Base-by-base conservation (phyloP, 2,797 vertebrate species). In the Peromyscus nudipes region DNA sequence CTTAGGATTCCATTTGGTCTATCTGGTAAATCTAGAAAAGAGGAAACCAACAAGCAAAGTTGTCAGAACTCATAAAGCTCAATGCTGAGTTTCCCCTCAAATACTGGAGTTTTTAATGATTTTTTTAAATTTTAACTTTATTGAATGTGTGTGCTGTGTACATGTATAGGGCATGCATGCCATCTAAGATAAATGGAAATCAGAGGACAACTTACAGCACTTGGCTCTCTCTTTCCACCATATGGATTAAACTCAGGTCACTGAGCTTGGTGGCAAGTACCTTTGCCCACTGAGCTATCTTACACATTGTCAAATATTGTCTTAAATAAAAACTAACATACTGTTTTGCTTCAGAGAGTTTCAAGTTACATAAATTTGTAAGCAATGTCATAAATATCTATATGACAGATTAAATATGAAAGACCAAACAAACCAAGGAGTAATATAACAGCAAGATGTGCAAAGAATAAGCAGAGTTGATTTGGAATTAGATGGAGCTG, bases 291-390 rank as follows among this genome's bases (percentile, higher is more conserved):
- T 64, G 9, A 3, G 29, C 27, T 17, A 34, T 23, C 37, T 34
- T 65, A 17, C 29, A 46, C 40, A 65, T 4, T 21, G 37, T 52
- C 55, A 94, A 86, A 89, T 64, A 75, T 0, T 21, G 2, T 96
- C 89, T 94, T 19, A 65, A 96, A 79, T 86, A 4, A 95, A 92
- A 89, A 23, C 21, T 79, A 87, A 49, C 23, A 95, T 29, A 55
- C 6, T 79, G 3, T 73, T 94, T 92, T 21, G 23, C 69, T 97
- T 87, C 16, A 64, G 34, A 37, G 40, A 90, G 40, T 62, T n/a
- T 73, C 5, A 71, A 0, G 83, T 73, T 95, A 81, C 55, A 60
- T 57, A 92, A 86, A 73, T 67, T 11, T 92, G 2, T 87, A 75
- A 71, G 52, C 55, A 77, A 23, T 55, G 16, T n/a, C n/a, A 57